A percentile compares a stretch with the other conserved stretches of the same genome.
Conservation (phyloP, 37 sponge, comb jelly and placozoan genomes). For the Agelas oroides region DNA sequence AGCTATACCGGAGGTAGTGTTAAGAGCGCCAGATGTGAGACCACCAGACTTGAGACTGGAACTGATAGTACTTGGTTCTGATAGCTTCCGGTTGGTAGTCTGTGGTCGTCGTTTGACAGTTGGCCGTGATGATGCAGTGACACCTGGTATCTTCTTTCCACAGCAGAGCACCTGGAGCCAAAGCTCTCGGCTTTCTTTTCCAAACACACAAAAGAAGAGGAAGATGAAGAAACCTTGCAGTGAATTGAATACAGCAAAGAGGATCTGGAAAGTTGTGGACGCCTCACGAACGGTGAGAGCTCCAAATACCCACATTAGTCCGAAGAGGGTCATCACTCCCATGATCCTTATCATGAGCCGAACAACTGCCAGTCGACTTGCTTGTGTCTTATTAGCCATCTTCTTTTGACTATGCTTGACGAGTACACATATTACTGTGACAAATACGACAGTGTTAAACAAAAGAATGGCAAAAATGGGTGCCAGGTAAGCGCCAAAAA, state of each 20-base stretch:
- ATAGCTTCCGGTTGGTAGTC: no score
- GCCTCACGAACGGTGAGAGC: slow-evolving; percentile 36
- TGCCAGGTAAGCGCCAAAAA: slow-evolving; percentile 16
- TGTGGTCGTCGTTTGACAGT: no score
- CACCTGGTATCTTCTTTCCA: not conserved
- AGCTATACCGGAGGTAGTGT: no score
- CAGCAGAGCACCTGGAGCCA: slow-evolving; percentile 4
- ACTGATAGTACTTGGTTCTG: no score
- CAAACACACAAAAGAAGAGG: slow-evolving; percentile 44
- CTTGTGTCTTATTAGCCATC: not conserved
- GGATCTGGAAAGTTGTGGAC: slow-evolving; percentile 40
- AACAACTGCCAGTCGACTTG: not conserved
- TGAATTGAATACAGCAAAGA: slow-evolving; percentile 46
- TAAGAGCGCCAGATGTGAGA: no score
- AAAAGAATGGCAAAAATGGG: slow-evolving; percentile 12
- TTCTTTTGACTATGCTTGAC: not conserved
- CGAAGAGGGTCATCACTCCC: slow-evolving; percentile 36
- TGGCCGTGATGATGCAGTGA: no score
- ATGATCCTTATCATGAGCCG: not conserved
- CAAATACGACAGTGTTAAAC: slow-evolving; percentile 8
- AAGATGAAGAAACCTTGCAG: slow-evolving; percentile 58
- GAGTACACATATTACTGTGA: not conserved
- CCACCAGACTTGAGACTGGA: no score
- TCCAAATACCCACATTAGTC: slow-evolving; percentile 63
- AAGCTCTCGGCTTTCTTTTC: slow-evolving; percentile 2